A percentile compares a stretch with the other conserved stretches of the same genome.
phyloP scores from a whole-genome alignment of 2,888 invertebrate genomes.

The Spicauda simplicius region DNA sequence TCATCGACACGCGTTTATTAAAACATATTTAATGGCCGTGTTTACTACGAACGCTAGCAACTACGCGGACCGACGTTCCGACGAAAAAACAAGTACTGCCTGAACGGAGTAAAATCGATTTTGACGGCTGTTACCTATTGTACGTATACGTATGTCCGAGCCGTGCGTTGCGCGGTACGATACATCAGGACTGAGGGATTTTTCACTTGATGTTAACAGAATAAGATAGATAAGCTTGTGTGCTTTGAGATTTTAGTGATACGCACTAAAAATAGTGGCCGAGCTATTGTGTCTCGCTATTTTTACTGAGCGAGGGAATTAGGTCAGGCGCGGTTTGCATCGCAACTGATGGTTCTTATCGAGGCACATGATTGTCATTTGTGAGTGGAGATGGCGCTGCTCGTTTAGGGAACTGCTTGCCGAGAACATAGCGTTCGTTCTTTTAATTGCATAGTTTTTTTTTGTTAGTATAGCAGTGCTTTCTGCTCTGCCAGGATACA shows the following conservation, averaged over 20 bases:
- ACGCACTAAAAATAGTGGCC: conserved; percentile 81
- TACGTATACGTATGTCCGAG: conserved; percentile 51
- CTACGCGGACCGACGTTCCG: conserved; percentile 66
- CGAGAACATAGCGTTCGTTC: no score
- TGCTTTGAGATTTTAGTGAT: conserved; percentile 72
- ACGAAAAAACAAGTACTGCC: conserved; percentile 65
- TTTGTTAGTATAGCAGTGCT: no score
- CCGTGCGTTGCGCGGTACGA: conserved; percentile 63
- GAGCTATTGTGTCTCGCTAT: conserved; percentile 82
- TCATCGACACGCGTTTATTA: conserved; percentile 54
- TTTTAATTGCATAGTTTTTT: no score
- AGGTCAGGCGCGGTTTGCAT: conserved; percentile 64
- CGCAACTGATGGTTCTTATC: conserved; percentile 50
- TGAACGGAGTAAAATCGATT: conserved; percentile 56
- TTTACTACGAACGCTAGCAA: conserved; percentile 75
- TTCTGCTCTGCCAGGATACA: no score
- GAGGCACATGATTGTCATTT: conserved; percentile 41
- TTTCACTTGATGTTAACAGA: conserved; percentile 43
- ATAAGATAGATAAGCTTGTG: conserved; percentile 64
- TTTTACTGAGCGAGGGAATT: conserved; percentile 78
- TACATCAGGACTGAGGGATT: conserved; percentile 44
- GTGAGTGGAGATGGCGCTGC: conserved; percentile 51
- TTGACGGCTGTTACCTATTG: conserved; percentile 43
- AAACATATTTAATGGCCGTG: conserved; percentile 74
- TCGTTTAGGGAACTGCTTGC: background rate